These are phyloP conservation scores for Carollia perspicillata DNA, from an alignment of 2,113 vertebrate genomes.

Conservation along the genomic window DNA sequence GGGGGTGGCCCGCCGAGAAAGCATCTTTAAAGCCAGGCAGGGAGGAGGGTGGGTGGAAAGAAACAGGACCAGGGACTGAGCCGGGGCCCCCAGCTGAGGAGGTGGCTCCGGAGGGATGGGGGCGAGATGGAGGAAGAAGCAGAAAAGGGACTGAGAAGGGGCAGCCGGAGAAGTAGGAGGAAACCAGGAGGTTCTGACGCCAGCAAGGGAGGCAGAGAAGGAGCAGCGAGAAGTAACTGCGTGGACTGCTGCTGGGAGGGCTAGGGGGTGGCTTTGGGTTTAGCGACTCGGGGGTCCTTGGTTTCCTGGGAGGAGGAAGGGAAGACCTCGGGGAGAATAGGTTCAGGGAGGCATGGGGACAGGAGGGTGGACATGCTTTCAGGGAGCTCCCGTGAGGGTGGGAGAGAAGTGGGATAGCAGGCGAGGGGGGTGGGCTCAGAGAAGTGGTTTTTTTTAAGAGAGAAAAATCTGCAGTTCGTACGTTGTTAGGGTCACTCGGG, in stretches of 20 bases:
- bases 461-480: background rate
- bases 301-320: background rate
- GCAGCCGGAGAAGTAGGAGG: background rate
- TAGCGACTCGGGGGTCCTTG: fast-evolving
- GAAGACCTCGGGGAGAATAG: too few species aligned
- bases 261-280: background rate
- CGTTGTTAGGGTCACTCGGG: background rate
- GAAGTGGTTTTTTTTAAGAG: background rate
- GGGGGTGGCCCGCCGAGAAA: background rate
- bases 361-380: fast-evolving
- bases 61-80: background rate
- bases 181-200: background rate
- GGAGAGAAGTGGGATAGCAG: background rate
- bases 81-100: background rate
- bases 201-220: background rate
- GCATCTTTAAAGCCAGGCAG: background rate
- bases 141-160: background rate
- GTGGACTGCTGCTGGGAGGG: background rate
- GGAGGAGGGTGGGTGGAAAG: background rate
- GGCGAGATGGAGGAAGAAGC: background rate
- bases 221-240: background rate
- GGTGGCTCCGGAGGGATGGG: background rate
- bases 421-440: background rate
- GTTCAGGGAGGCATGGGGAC: background rate
- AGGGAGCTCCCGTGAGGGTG: background rate